A percentile compares a stretch with the other conserved stretches of the same genome.
These are phyloP conservation scores for Stictonetta naevosa DNA, from an alignment of 2,113 vertebrate species.

Conservation along the genomic window DNA sequence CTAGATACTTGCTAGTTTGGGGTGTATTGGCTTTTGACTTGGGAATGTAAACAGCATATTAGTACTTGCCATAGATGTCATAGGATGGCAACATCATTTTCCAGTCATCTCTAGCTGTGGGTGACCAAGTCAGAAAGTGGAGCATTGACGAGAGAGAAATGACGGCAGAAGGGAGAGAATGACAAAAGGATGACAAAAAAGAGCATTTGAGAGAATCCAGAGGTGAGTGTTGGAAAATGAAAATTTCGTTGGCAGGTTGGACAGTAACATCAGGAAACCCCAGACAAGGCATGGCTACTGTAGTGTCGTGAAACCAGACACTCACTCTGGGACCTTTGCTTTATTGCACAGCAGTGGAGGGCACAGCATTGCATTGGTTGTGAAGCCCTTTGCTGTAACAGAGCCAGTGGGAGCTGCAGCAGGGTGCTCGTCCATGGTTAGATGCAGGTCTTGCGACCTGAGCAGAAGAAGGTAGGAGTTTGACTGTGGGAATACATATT, in stretches of 20 bases:
- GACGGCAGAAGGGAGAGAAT: neutral
- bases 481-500: neutral
- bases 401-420: neutral
- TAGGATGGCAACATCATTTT: neutral
- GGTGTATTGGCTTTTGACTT: neutral
- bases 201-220: neutral
- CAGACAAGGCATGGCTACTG: neutral
- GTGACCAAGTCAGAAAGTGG: neutral
- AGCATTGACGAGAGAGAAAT: neutral
- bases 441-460: neutral
- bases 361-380: too few relatives aligned
- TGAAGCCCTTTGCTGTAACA: neutral
- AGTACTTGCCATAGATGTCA: neutral
- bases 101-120: neutral
- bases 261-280: neutral
- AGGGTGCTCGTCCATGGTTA: neutral
- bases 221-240: neutral
- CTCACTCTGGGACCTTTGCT: neutral
- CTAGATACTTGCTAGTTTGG: neutral
- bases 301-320: neutral
- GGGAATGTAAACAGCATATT: neutral
- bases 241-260: neutral
- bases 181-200: neutral
- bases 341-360: neutral
- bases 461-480: neutral